These are phyloP conservation scores for Urocyon cinereoargenteus DNA, from an alignment of 2,797 vertebrate species.

Conservation along the genomic window DNA sequence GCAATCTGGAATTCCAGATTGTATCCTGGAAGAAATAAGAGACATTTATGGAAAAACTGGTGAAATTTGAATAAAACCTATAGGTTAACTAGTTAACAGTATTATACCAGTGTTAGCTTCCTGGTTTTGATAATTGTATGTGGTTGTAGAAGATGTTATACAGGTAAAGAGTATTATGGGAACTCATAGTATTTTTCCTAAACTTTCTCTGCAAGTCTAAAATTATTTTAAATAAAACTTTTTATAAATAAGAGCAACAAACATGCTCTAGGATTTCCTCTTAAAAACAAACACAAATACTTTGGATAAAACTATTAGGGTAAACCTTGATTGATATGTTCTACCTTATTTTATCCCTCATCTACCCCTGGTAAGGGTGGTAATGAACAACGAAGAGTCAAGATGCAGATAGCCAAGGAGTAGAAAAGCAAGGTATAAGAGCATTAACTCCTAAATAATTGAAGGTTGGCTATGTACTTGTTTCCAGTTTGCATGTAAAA, in stretches of 20 bases:
- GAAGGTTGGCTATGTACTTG: not conserved
- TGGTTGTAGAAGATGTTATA: not conserved
- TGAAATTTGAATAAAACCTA: not conserved
- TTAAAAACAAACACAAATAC: not conserved
- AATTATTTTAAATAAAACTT: constrained; percentile 13
- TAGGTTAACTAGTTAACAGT: not conserved
- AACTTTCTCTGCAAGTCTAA: not conserved
- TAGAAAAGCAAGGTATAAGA: not conserved
- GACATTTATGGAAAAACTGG: not conserved
- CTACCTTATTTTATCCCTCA: not conserved
- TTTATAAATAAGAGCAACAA: not conserved
- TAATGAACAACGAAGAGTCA: not conserved
- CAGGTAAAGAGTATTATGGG: not conserved
- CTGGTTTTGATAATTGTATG: not conserved
- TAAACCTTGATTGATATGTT: not conserved
- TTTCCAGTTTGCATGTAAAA: not conserved
- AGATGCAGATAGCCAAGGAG: not conserved
- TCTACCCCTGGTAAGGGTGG: not conserved
- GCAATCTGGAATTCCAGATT: not conserved
- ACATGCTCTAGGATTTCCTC: not conserved
- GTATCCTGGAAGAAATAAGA: not conserved
- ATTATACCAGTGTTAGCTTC: not conserved
- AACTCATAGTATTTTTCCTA: not conserved
- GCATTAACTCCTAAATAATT: not conserved
- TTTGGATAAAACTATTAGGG: not conserved